Evolutionary conservation across 2,888 invertebrate species (phyloP).

Genomic region (Pseudeuparius sepicola): DNA sequence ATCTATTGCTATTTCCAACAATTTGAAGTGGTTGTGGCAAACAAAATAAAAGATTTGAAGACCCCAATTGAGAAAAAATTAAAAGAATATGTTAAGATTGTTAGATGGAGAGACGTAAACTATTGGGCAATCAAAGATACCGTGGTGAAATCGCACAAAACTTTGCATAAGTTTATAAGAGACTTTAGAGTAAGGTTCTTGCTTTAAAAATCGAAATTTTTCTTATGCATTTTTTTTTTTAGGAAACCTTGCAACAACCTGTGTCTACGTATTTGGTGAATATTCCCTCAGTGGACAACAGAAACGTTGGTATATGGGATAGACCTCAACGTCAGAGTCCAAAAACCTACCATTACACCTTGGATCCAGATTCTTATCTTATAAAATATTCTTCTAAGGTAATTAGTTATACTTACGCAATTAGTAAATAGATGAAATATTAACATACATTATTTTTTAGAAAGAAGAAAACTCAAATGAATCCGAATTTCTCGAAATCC

Average conservation of each 20-base stretch:
- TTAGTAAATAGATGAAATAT: too few species aligned
- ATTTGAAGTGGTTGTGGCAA: constrained; percentile 55
- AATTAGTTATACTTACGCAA: too few species aligned
- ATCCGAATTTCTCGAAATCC: constrained; percentile 44
- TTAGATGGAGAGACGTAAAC: constrained; percentile 88
- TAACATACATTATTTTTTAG: too few species aligned
- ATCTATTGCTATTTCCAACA: constrained; percentile 75
- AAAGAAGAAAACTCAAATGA: constrained; percentile 21
- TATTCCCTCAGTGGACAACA: constrained; percentile 34
- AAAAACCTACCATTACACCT: constrained; percentile 42
- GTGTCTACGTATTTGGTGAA: constrained; percentile 40
- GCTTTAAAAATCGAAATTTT: constrained; percentile 31
- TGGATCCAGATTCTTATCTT: constrained; percentile 32
- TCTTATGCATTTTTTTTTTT: too few species aligned
- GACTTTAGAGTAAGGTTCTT: constrained; percentile 68
- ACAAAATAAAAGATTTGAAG: constrained; percentile 56
- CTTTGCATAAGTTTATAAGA: constrained; percentile 75
- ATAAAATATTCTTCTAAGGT: constrained; percentile 26
- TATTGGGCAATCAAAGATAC: constrained; percentile 89
- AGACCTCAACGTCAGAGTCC: constrained; percentile 45
- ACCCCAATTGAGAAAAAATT: constrained; percentile 85
- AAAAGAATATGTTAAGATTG: constrained; percentile 89
- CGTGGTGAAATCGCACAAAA: constrained; percentile 78
- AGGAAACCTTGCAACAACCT: constrained; percentile 47
- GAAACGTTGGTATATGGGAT: constrained; percentile 51